These are phyloP conservation scores for Laothoe populi DNA, from an alignment of 2,888 invertebrate genomes.

Conservation along the genomic window DNA sequence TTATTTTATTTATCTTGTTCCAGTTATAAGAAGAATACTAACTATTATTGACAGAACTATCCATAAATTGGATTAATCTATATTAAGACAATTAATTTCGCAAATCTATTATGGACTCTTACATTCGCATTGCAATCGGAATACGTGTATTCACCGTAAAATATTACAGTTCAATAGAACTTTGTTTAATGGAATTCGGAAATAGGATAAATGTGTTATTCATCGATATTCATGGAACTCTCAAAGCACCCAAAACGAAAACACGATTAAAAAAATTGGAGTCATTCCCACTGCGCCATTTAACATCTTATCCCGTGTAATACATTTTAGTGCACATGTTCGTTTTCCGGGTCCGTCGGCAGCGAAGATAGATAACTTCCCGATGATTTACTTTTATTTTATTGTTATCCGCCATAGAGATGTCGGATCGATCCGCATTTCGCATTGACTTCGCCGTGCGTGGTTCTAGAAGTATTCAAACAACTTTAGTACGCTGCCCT, in stretches of 20 bases:
- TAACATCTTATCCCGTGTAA: constrained; percentile 71
- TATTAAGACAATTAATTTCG: background rate
- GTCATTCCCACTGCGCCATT: constrained; percentile 69
- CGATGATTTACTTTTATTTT: constrained; percentile 85
- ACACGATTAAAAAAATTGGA: constrained; percentile 56
- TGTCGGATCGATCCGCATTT: constrained; percentile 57
- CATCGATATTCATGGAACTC: background rate
- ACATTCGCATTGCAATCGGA: background rate
- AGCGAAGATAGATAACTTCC: constrained; percentile 81
- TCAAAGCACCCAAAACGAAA: constrained; percentile 17
- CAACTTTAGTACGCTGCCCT: constrained; percentile 39
- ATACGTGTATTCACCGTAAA: background rate
- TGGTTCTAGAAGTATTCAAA: constrained; percentile 44
- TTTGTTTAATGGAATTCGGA: background rate
- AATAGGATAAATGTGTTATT: background rate
- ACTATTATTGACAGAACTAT: background rate
- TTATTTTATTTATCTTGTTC: constrained; percentile 8
- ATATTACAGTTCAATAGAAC: background rate
- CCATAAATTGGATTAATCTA: background rate
- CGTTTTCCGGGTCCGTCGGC: constrained; percentile 65
- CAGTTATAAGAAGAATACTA: background rate
- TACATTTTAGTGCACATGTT: constrained; percentile 71
- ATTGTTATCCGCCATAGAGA: constrained; percentile 79
- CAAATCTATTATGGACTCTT: background rate
- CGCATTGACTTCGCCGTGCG: constrained; percentile 41